Conservation (phyloP, 2,113 vertebrate genomes). For the Deroptyus accipitrinus region DNA sequence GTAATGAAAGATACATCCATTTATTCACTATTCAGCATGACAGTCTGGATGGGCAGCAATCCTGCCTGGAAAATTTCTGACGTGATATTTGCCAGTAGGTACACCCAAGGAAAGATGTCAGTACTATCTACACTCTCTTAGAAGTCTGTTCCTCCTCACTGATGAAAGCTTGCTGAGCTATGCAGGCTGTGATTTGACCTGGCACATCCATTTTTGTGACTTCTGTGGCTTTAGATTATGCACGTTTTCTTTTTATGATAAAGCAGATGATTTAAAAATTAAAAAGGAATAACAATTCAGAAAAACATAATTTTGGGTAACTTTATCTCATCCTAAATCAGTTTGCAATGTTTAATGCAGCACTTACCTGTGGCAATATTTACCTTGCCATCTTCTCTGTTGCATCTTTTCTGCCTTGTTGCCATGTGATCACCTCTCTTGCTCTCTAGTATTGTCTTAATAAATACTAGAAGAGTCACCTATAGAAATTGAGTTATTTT, state of each 20-base stretch:
- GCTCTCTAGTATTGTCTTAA: constrained; percentile 40
- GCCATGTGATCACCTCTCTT: not conserved
- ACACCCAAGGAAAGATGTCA: not conserved
- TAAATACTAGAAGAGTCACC: constrained; percentile 44
- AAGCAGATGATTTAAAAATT: not conserved
- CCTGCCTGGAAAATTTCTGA: not conserved
- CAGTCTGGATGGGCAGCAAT: not conserved
- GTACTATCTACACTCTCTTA: not conserved
- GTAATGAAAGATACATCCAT: not conserved
- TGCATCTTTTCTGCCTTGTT: not conserved
- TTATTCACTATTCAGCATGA: not conserved
- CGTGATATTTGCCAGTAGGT: not conserved
- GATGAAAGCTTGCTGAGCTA: not conserved
- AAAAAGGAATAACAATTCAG: not conserved
- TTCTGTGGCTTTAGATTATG: not conserved
- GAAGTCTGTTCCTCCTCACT: not conserved
- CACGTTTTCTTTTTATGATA: fast-evolving
- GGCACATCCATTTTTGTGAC: not conserved
- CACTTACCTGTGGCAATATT: not conserved
- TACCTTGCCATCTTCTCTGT: not conserved
- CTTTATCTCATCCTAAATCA: not conserved
- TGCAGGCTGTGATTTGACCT: not conserved
- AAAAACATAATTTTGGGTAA: not conserved
- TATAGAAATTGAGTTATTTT: constrained; percentile 59
- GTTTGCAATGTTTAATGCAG: not conserved